Conservation (phyloP, 2,113 vertebrate genomes). For the Ailuropoda melanoleuca region DNA sequence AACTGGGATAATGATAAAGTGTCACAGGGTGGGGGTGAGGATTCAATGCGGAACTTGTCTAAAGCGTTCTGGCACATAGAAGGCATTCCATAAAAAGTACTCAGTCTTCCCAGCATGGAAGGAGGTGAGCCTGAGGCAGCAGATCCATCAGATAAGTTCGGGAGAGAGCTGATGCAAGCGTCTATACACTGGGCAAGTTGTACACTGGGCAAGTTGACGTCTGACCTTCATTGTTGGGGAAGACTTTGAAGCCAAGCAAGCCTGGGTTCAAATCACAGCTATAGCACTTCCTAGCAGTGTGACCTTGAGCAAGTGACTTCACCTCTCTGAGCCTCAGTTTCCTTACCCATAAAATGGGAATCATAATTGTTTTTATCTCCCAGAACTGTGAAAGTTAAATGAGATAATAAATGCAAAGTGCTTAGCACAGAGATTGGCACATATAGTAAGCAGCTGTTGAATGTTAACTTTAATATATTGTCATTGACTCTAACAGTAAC, state of each 20-base stretch:
- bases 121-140: neutral
- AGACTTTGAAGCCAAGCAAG: constrained; percentile 4
- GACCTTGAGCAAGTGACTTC: neutral
- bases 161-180: neutral
- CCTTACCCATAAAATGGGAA: neutral
- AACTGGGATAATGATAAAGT: neutral
- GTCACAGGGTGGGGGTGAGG: neutral
- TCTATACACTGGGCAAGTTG: neutral
- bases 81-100: neutral
- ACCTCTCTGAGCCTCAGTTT: constrained; percentile 29
- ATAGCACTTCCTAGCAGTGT: neutral
- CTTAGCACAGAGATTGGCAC: neutral
- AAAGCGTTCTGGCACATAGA: neutral
- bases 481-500: neutral
- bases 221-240: neutral
- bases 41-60: neutral
- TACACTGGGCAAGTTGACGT: neutral
- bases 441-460: neutral
- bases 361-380: constrained; percentile 25
- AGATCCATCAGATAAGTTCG: neutral
- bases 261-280: neutral
- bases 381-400: neutral
- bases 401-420: neutral
- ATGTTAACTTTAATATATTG: neutral
- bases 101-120: neutral